A percentile compares a stretch with the other conserved stretches of the same genome.
Conservation (phyloP, 2,797 vertebrate genomes). For the Pipistrellus pygmaeus region DNA sequence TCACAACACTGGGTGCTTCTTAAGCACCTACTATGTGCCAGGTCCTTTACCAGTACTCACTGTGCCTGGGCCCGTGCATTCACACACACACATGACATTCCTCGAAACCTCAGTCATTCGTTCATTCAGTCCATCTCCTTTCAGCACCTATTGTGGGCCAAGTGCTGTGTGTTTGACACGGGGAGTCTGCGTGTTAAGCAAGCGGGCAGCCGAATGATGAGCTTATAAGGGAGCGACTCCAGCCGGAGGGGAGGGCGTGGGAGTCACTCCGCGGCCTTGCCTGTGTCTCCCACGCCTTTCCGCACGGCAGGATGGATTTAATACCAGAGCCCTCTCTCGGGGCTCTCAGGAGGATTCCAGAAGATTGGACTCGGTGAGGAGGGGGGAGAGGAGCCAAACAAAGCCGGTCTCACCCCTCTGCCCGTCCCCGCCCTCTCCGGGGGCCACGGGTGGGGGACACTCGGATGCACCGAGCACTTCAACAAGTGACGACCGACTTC, state of each 20-base stretch:
- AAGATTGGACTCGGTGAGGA: neutral
- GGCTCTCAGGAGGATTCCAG: neutral
- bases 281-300: neutral
- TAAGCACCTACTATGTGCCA: neutral
- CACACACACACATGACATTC: fast-evolving
- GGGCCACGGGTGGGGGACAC: neutral
- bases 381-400: neutral
- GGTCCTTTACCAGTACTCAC: neutral
- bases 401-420: neutral
- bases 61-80: fast-evolving
- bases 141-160: neutral
- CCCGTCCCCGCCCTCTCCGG: neutral
- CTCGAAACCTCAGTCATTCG: neutral
- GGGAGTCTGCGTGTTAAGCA: neutral
- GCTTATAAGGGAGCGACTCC: neutral
- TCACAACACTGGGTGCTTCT: neutral
- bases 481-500: neutral
- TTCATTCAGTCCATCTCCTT: neutral
- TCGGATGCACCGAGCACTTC: neutral
- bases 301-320: neutral
- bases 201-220: neutral
- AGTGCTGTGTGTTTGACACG: neutral
- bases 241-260: neutral
- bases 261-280: no score
- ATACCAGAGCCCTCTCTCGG: neutral